Evolutionary conservation across 2,797 vertebrate species (phyloP).

Genomic region (Micropoecilia bifurca): DNA sequence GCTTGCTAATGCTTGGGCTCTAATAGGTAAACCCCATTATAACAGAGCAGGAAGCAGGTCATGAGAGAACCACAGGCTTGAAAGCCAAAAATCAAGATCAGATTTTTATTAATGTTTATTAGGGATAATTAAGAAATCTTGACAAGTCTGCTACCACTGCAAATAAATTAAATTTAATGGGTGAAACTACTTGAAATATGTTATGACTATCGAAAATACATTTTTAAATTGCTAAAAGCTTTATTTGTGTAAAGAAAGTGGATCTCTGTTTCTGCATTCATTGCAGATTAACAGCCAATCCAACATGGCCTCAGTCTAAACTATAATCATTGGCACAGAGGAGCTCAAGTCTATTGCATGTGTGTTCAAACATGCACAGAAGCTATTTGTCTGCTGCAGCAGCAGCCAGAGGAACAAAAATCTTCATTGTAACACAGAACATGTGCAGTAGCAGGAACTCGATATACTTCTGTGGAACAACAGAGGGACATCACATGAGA

Average conservation of each 20-base stretch:
- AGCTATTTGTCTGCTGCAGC: slow-evolving; percentile 16
- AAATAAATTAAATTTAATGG: neutral
- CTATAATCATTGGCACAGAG: slow-evolving; percentile 41
- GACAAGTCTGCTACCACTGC: neutral
- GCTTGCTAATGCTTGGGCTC: neutral
- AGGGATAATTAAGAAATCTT: neutral
- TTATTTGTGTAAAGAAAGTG: slow-evolving; percentile 55
- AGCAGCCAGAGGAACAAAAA: slow-evolving; percentile 13
- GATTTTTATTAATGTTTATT: neutral
- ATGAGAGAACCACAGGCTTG: neutral
- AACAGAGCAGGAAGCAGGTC: slow-evolving; percentile 2
- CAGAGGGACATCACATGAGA: neutral
- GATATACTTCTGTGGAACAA: neutral
- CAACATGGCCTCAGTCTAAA: slow-evolving; percentile 65
- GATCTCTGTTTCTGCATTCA: slow-evolving; percentile 55
- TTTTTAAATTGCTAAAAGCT: neutral
- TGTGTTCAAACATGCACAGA: slow-evolving; percentile 17
- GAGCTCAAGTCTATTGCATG: slow-evolving; percentile 22
- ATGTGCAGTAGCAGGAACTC: slow-evolving; percentile 3
- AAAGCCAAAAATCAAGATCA: neutral
- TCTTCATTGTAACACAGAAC: neutral
- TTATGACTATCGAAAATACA: neutral
- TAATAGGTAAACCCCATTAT: slow-evolving; percentile 8
- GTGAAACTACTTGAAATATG: slow-evolving; percentile 1
- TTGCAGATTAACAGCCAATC: slow-evolving; percentile 41